These are phyloP conservation scores for Cantharis rustica DNA, from an alignment of 2,888 invertebrate species.

Conservation along the genomic window DNA sequence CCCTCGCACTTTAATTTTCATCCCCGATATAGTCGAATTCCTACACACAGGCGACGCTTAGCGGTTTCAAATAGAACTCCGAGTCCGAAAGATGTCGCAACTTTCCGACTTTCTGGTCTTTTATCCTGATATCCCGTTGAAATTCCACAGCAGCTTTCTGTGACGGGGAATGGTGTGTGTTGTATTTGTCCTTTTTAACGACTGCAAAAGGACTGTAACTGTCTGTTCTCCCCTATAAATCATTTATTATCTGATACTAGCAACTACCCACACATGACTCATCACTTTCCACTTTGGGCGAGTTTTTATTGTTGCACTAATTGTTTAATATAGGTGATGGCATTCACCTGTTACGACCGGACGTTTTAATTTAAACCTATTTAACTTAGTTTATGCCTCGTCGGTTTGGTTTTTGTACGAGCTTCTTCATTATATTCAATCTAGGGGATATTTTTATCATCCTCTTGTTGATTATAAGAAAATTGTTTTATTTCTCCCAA, in stretches of 20 bases:
- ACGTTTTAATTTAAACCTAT: constrained; percentile 42
- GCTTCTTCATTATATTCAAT: constrained; percentile 22
- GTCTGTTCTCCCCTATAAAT: constrained; percentile 28
- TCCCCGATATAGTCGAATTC: constrained; percentile 33
- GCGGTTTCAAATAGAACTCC: constrained; percentile 48
- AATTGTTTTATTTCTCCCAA: background rate
- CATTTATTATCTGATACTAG: constrained; percentile 33
- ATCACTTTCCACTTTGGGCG: constrained; percentile 33
- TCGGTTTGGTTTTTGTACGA: constrained; percentile 23
- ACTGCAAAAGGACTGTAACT: constrained; percentile 22
- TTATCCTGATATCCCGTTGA: constrained; percentile 24
- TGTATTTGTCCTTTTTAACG: constrained; percentile 28
- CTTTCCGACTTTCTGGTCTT: constrained; percentile 37
- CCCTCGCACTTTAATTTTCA: constrained; percentile 4
- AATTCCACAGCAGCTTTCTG: constrained; percentile 30
- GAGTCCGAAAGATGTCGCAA: constrained; percentile 51
- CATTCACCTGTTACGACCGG: constrained; percentile 42
- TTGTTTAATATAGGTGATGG: constrained; percentile 36
- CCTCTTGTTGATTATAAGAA: background rate
- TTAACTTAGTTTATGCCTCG: constrained; percentile 32
- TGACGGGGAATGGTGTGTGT: constrained; percentile 20
- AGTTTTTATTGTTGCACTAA: constrained; percentile 34
- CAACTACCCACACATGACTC: constrained; percentile 32
- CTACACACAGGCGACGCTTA: constrained; percentile 51
- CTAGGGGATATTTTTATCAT: constrained; percentile 5